phyloP scores from a whole-genome alignment of 2,888 invertebrate species.

The Rhorus exstirpatorius region DNA sequence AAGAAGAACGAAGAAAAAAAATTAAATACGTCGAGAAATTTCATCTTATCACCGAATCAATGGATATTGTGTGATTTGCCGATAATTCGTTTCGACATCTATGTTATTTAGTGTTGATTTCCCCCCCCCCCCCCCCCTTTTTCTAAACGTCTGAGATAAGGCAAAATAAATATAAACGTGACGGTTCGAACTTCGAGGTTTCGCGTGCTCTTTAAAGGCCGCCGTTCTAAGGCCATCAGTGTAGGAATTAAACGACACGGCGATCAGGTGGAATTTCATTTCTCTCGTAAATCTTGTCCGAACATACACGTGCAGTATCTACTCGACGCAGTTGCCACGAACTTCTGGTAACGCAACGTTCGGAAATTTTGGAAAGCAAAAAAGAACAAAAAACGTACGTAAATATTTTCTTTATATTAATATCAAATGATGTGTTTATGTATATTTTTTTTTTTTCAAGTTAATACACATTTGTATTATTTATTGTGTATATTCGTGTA shows the following conservation, averaged over 20 bases:
- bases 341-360: conserved; percentile 12
- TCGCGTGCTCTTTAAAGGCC: conserved; percentile 49
- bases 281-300: conserved; percentile 34
- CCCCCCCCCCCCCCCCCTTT: not conserved
- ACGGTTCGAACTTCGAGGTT: conserved; percentile 35
- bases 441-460: no score
- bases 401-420: not conserved
- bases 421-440: not conserved
- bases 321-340: conserved; percentile 36
- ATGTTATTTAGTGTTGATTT: conserved; percentile 19
- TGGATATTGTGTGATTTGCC: conserved; percentile 23
- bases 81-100: not conserved
- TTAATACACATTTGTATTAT: no score
- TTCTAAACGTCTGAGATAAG: conserved; percentile 8
- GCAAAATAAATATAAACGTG: conserved; percentile 28
- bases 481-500: no score
- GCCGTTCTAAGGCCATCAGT: conserved; percentile 17
- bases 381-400: not conserved
- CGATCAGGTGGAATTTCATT: conserved; percentile 33
- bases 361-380: not conserved
- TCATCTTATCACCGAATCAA: conserved; percentile 7
- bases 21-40: not conserved
- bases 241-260: conserved; percentile 9
- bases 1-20: not conserved
- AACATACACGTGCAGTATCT: conserved; percentile 40